These are phyloP conservation scores for Dreissena rostriformis DNA, from an alignment of 1,140 invertebrate species.

Conservation along the genomic window DNA sequence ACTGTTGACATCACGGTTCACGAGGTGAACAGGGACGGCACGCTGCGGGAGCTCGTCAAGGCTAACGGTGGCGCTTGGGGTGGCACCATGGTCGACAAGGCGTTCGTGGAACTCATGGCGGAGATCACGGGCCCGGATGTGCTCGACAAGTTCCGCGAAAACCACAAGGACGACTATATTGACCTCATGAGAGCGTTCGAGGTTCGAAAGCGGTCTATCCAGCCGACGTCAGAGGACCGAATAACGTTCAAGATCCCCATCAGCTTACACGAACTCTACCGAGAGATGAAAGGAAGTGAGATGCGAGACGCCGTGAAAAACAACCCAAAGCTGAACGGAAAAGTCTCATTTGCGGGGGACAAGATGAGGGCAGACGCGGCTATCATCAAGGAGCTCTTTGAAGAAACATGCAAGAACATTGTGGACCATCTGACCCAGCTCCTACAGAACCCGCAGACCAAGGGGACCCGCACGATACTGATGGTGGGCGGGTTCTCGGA, in stretches of 20 bases:
- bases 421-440: conserved; percentile 1
- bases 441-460: not conserved
- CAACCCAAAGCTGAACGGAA: not conserved
- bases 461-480: conserved; percentile 44
- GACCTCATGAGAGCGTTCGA: conserved; percentile 45
- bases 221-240: conserved; percentile 8
- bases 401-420: not conserved
- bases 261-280: conserved; percentile 1
- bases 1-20: conserved; percentile 59
- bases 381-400: conserved; percentile 11
- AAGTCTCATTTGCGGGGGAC: conserved; percentile 8
- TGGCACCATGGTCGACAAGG: conserved; percentile 53
- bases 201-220: conserved; percentile 22
- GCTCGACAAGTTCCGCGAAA: conserved; percentile 22
- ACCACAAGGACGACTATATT: conserved; percentile 36
- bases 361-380: conserved; percentile 20
- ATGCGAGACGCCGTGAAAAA: conserved; percentile 9
- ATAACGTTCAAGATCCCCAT: conserved; percentile 26
- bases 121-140: conserved; percentile 35
- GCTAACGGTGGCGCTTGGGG: conserved; percentile 57
- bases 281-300: not conserved
- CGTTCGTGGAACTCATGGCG: conserved; percentile 28
- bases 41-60: conserved; percentile 30
- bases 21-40: conserved; percentile 21
- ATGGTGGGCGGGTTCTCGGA: conserved; percentile 68